Evolutionary conservation across 2,888 invertebrate genomes (phyloP), one percentile per base, ranked within the genome.

Genomic region (Cheilosia vulpina): DNA sequence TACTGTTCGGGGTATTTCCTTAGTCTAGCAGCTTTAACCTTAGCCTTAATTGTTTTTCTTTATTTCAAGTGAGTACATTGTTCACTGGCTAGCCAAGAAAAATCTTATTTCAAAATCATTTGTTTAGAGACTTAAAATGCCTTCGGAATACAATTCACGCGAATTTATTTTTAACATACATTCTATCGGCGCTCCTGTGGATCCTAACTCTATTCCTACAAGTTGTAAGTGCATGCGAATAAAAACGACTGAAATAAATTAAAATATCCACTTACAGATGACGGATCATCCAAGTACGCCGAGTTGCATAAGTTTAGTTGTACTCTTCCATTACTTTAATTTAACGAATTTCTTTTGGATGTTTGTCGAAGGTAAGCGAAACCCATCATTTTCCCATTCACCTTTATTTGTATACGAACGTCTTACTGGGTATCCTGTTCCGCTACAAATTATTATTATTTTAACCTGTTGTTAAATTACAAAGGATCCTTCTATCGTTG

Each of bases 261-360:
- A n/a, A 52, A 21, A 11, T 43, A 2, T 38, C 27, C 41, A 31
- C 17, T 76, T 90, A 55, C 92, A 95, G 95, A 94, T 95, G 88
- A 94, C 94, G 58, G 93, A 94, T 75, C 94, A 90, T 78, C 90
- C 91, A 50, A 91, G 91, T 87, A 89, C 89, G 77, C 90, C 91
- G 55, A 91, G 91, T 72, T 92, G 97, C 92, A 94, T 96, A 89
- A 93, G 95, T 85, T 93, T 97, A 88, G 95, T 96, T 87, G 95
- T 97, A 83, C 93, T 97, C 87, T 95, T 97, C 90, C 97, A 97
- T 92, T 98, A 98, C 92, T 97, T 97, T 90, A 96, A 97, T 91
- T 94, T 97, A 89, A 97, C 98, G 34, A 98, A 98, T 91, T 98
- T 98, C 93, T 98, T 98, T 93, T 99, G 98, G 98, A 99, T 99